Evolutionary conservation across 2,888 invertebrate genomes (phyloP), one percentile per base, ranked within the genome.

Genomic region (Thumatha senex): DNA sequence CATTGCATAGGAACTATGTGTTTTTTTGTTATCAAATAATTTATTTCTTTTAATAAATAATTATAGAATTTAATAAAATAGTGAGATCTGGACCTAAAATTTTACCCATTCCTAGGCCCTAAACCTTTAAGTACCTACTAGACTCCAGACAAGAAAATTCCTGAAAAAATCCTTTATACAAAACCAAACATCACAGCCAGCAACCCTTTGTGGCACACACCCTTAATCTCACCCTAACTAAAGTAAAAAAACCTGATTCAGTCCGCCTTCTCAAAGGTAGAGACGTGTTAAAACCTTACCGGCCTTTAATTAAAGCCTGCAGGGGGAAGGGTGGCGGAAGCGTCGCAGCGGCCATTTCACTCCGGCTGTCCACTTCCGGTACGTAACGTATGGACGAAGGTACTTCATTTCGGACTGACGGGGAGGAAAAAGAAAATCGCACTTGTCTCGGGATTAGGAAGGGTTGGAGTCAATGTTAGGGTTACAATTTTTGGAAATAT

Each of bases 281-380:
- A 84, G 83, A 85, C 80, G 86, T 83, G 86, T 82, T 87, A 87
- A 84, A 88, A 80, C 88, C 89, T 88, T 88, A 84, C 87, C 78
- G 78, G 80, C 80, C 86, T 88, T 89, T 89, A 89, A 90, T 90
- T 89, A 90, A 89, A 87, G 79, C 80, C 70, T 65, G 74, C 61
- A 63, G 68, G 67, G 69, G 67, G 61, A 57, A 45, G 45, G 70
- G 66, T 63, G 65, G 47, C 68, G 82, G 72, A 75, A 70, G 69
- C 70, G 75, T 67, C 74, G 72, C 58, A 74, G 76, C 76, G 72
- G 80, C 80, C 82, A 77, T 82, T 82, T 79, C 77, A 78, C 70
- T 78, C 80, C 71, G 77, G 76, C 80, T 82, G 87, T 86, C 84
- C 86, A 84, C 84, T 85, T 86, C 84, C 86, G 82, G 56, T 48